phyloP scores from a whole-genome alignment of 64 coral and sea anemone species.

The Pachyseris speciosa region DNA sequence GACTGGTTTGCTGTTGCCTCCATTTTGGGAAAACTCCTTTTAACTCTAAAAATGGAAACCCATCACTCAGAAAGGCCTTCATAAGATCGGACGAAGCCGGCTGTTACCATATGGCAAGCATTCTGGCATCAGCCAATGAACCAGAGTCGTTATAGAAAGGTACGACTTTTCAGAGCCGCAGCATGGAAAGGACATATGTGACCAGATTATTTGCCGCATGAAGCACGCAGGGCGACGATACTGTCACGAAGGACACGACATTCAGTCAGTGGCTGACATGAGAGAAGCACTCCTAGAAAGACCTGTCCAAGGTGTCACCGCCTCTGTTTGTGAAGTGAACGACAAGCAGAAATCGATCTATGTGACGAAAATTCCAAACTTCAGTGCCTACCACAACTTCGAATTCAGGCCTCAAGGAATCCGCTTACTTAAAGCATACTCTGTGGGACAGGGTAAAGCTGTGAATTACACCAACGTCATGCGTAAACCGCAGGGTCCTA shows the following conservation, averaged over 20 bases:
- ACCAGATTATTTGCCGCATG: conserved; percentile 60
- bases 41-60: background rate
- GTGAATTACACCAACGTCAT: background rate
- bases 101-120: conserved; percentile 58
- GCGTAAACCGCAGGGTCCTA: conserved; percentile 29
- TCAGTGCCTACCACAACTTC: conserved; percentile 27
- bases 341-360: background rate
- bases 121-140: conserved; percentile 34
- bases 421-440: background rate
- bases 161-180: conserved; percentile 74
- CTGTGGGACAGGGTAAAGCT: background rate
- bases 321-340: conserved; percentile 14
- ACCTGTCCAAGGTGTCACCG: conserved; percentile 1
- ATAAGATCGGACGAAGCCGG: conserved; percentile 50
- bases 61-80: conserved; percentile 19
- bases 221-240: conserved; percentile 31
- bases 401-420: background rate
- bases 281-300: background rate
- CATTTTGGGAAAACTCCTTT: conserved; percentile 30
- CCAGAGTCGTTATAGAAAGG: conserved; percentile 30
- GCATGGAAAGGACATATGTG: conserved; percentile 76
- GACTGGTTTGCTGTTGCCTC: conserved; percentile 68
- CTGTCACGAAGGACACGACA: conserved; percentile 54
- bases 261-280: conserved; percentile 27
- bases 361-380: conserved; percentile 33